Evolutionary conservation across 1,140 invertebrate genomes (phyloP), one percentile per base, ranked within the genome.

Genomic region (Aphidius ervi): DNA sequence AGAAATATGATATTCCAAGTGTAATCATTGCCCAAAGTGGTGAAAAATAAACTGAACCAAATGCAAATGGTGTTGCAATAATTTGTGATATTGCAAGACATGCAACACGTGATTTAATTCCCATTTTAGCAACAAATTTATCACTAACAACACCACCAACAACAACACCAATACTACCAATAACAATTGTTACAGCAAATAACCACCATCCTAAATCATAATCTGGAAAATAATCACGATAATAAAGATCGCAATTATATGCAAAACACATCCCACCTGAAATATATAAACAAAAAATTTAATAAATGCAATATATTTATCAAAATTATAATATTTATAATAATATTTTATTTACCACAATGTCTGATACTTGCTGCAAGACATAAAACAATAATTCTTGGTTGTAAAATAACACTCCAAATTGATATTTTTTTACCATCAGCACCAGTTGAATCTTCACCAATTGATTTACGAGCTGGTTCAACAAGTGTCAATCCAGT

Each of bases 241-340:
- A 95, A 74, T 93, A 94, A 37, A 93, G 82, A 75, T 94, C 91
- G 6, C 91, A 92, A 74, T 94, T 94, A 81, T 94, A 94, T 0
- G 92, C 91, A 73, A 94, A 94, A 63, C 88, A 90, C 85, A 93
- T 90, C 59, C 92, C 92, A 68, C 91, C 88, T 90, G 72, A 16
- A 77, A 75, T 23, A 31, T 31, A 31, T 1, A 31, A 40, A 37
- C 55, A 54, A 49, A 41, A 59, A 48, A 23, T 39, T 16, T 40
- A 5, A 9, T 20, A 23, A 42, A 46, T 4, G 23, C 23, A 31
- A 31, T 31, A 31, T 3, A 31, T 31, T 3, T 31, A 23, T 2
- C 23, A 23, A 31, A 16, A 16, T 16, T 31, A 31, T 31, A 31
- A 31, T 31, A 16, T 16, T 16, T 16, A 16, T 16, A 16, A 16